Evolutionary conservation across 2,797 vertebrate species (phyloP).

Genomic region (Carapus acus): DNA sequence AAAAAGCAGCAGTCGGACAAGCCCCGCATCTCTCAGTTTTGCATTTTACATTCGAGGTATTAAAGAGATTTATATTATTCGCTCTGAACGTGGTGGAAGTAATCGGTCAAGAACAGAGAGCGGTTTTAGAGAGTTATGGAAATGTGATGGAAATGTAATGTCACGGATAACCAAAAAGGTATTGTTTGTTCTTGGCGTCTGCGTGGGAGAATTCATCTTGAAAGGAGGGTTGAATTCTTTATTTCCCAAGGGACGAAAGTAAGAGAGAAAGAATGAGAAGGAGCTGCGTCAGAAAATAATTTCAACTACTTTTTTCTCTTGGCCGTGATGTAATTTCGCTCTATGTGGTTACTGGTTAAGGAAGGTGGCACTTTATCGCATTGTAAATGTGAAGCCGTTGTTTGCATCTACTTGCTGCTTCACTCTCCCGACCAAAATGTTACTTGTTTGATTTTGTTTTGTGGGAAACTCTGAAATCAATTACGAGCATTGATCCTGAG

Average conservation of each 20-base stretch:
- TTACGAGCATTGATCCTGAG: too few species aligned
- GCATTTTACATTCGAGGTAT: neutral
- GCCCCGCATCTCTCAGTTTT: neutral
- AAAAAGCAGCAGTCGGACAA: neutral
- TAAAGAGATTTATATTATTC: neutral
- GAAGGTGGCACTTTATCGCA: too few species aligned
- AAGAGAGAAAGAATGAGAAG: neutral
- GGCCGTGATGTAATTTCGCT: too few species aligned
- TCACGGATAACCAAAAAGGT: neutral
- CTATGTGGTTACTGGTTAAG: too few species aligned
- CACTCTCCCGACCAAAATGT: too few species aligned
- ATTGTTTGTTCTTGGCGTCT: neutral
- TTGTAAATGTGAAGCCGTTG: too few species aligned
- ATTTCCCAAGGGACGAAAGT: neutral
- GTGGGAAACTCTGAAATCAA: too few species aligned
- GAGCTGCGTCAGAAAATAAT: neutral
- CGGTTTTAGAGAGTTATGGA: neutral
- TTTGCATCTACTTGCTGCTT: too few species aligned
- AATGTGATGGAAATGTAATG: neutral
- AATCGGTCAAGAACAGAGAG: neutral
- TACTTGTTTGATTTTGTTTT: too few species aligned
- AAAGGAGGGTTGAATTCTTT: neutral
- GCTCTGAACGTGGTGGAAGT: neutral
- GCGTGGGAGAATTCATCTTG: neutral
- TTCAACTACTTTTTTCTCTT: too few species aligned